These are phyloP conservation scores for Diglossa cyanea DNA, from an alignment of 2,797 vertebrate genomes.

Conservation along the genomic window DNA sequence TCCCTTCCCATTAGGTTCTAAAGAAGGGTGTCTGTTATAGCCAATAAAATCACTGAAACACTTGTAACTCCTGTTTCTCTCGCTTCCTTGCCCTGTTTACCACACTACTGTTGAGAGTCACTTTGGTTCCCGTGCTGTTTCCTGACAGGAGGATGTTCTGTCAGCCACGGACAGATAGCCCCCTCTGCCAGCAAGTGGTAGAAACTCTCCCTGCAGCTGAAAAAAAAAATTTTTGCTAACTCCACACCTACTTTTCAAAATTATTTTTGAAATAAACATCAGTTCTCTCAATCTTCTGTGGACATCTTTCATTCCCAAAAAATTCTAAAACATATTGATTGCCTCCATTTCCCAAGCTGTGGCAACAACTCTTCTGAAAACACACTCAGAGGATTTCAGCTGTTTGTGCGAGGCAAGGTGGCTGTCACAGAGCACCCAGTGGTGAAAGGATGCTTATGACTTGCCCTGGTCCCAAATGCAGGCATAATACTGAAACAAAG, in stretches of 20 bases:
- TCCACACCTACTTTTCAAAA: not conserved
- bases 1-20: fast-evolving
- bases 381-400: not conserved
- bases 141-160: not conserved
- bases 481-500: conserved; percentile 16
- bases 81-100: not conserved
- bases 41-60: not conserved
- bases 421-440: not conserved
- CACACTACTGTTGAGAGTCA: not conserved
- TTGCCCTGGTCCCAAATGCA: not conserved
- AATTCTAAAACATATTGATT: not conserved
- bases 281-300: not conserved
- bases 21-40: not conserved
- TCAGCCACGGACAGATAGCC: conserved; percentile 28
- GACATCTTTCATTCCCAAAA: not conserved
- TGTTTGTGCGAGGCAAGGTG: not conserved
- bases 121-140: not conserved
- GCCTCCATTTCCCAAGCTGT: not conserved
- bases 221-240: not conserved
- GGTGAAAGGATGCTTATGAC: not conserved
- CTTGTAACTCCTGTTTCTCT: not conserved
- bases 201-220: not conserved
- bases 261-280: not conserved
- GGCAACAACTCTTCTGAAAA: not conserved
- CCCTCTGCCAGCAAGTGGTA: conserved; percentile 55